Base-by-base conservation (phyloP, 1,140 invertebrate species). In the Mya arenaria region DNA sequence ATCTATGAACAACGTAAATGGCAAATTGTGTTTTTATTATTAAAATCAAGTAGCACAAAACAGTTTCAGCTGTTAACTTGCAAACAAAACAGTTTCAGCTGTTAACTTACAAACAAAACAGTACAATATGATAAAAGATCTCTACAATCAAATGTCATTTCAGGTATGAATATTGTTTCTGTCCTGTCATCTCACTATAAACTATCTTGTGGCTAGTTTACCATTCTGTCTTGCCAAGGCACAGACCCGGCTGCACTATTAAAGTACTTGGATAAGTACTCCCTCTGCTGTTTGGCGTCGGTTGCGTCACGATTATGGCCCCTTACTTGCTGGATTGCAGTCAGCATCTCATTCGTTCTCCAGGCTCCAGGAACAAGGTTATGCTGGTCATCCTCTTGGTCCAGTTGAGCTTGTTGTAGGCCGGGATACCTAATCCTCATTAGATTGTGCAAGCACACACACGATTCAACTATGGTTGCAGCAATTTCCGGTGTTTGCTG, bases 391-490 rank as follows among this genome's bases (percentile, higher is more conserved):
- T 75, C 72, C 37, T 75, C 56, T 8, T 8, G 10, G 32, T 75
- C 72, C 13, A 75, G 25, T n/a, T 17, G 19, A 37, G 17, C 58
- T 23, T 68, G 17, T 8, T 75, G 55, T 30, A 66, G 10, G n/a
- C 55, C 56, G 17, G 52, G 55, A 41, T 75, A 34, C 28, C 34
- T 13, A 8, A 71, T 69, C 19, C 74, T 13, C 32, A 78, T 78
- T 13, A 78, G 15, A 34, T 78, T 78, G 60, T 78, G 74, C 13
- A 78, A 63, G 63, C 74, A 78, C 8, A 72, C 63, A 78, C 74
- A 78, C 23, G 62, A 19, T 28, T 78, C 74, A 37, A 78, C 37
- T 25, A 78, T 78, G 32, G 15, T 5, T 23, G 28, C 30, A 15
- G 37, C 60, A 41, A 32, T 71, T 8, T 71, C 17, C 23, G 74